Evolutionary conservation across 1,140 invertebrate genomes (phyloP).

Genomic region (Eciton burchellii): DNA sequence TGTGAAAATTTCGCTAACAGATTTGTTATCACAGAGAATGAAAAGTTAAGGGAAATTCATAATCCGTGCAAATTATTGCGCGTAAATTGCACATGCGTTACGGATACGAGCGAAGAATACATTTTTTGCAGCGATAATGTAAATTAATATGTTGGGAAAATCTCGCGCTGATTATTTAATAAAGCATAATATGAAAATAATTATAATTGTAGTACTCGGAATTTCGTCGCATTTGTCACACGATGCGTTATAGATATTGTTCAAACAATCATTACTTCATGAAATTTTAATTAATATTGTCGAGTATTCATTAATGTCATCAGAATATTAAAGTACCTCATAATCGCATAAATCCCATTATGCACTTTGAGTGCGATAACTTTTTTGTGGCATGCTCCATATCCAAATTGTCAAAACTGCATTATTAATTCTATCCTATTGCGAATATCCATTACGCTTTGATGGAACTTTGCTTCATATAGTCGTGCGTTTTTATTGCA

Average conservation of each 20-base stretch:
- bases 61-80: constrained; percentile 5
- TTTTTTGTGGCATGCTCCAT: constrained; percentile 24
- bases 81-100: constrained; percentile 3
- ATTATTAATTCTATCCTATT: constrained; percentile 44
- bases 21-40: constrained; percentile 27
- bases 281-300: constrained; percentile 53
- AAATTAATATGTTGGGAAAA: constrained; percentile 37
- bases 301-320: constrained; percentile 33
- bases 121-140: neutral
- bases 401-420: constrained; percentile 17
- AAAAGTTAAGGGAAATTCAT: constrained; percentile 17
- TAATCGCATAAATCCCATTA: constrained; percentile 27
- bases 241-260: constrained; percentile 21
- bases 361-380: constrained; percentile 18
- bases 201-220: constrained; percentile 36
- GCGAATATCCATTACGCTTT: neutral
- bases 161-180: constrained; percentile 8
- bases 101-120: neutral
- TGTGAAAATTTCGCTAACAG: constrained; percentile 22
- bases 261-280: constrained; percentile 34
- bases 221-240: constrained; percentile 25
- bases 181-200: constrained; percentile 23
- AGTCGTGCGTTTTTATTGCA: constrained; percentile 11
- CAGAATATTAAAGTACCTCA: constrained; percentile 40
- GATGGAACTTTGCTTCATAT: constrained; percentile 1